Percentiles rank a stretch among this genome's conserved stretches.
Conservation (phyloP, 35 echinoderm and acorn worm species). For the Eucidaris tribuloides region DNA sequence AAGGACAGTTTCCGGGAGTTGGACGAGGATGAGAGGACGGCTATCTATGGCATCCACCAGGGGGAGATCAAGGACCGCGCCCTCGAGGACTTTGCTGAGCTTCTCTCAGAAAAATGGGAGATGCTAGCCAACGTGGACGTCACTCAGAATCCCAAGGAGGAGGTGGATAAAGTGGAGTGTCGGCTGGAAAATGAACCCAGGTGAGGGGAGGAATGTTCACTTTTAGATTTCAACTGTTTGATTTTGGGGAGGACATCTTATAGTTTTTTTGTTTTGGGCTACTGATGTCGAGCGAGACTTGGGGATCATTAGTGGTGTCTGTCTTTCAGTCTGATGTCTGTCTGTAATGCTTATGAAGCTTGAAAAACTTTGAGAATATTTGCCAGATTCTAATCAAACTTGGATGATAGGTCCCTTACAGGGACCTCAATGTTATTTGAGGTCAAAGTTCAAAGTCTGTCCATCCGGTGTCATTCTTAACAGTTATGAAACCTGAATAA, state of each 20-base stretch:
- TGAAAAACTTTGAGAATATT: too few species aligned
- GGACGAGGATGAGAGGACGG: constrained; percentile 25
- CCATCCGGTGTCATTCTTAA: too few species aligned
- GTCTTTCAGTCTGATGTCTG: too few species aligned
- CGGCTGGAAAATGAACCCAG: constrained; percentile 31
- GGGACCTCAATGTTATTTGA: too few species aligned
- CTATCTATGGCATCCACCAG: constrained; percentile 79
- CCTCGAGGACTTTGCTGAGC: constrained; percentile 53
- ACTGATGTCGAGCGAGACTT: too few species aligned
- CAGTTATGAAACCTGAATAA: too few species aligned
- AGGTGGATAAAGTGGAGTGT: constrained; percentile 12
- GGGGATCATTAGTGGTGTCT: too few species aligned
- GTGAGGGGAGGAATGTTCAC: constrained; percentile 17
- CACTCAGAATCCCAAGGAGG: neutral
- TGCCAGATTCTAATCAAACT: too few species aligned
- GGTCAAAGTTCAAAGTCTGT: too few species aligned
- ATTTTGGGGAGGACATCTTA: neutral
- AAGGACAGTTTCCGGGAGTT: constrained; percentile 63
- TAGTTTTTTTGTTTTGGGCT: too few species aligned
- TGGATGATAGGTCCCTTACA: too few species aligned
- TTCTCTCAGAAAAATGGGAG: constrained; percentile 59
- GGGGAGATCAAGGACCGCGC: constrained; percentile 42
- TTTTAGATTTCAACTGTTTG: neutral
- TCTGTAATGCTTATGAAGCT: too few species aligned
- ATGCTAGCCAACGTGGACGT: constrained; percentile 55